These are phyloP conservation scores for Eilema sororculum DNA, from an alignment of 2,888 invertebrate genomes.

Conservation along the genomic window DNA sequence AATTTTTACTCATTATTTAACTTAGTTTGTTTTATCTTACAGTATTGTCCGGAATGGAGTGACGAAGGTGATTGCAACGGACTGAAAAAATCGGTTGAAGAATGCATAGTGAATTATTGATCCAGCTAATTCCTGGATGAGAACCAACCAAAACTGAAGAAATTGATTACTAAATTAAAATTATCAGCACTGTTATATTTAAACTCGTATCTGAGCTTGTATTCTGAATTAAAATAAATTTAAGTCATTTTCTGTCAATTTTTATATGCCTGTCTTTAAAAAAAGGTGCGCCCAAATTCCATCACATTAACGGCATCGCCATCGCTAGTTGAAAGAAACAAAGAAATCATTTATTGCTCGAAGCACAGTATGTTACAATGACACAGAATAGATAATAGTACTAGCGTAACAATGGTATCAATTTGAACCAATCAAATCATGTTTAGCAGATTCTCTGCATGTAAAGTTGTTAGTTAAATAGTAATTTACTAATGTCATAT, in stretches of 20 bases:
- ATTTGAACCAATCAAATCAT: too few relatives aligned
- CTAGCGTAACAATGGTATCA: too few relatives aligned
- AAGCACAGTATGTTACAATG: too few relatives aligned
- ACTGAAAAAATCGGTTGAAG: slow-evolving; percentile 18
- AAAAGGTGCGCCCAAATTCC: too few relatives aligned
- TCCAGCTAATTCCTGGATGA: not conserved
- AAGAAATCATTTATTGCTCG: too few relatives aligned
- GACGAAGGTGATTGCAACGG: slow-evolving; percentile 18
- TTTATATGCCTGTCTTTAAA: too few relatives aligned
- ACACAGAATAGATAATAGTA: too few relatives aligned
- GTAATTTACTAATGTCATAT: too few relatives aligned
- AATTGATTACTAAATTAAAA: slow-evolving; percentile 7
- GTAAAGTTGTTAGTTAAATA: too few relatives aligned
- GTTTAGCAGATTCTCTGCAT: too few relatives aligned
- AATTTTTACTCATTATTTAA: not conserved
- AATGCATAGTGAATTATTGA: slow-evolving; percentile 1
- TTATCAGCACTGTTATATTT: not conserved
- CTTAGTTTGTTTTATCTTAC: slow-evolving; percentile 1
- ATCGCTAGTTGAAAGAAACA: too few relatives aligned
- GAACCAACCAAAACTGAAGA: not conserved
- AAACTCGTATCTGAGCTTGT: not conserved
- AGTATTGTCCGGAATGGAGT: slow-evolving; percentile 38
- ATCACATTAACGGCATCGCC: too few relatives aligned
- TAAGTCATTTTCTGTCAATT: not conserved
- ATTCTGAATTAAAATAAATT: not conserved